phyloP scores from a whole-genome alignment of 2,113 vertebrate species.

The Ptilorrhoa leucosticta region DNA sequence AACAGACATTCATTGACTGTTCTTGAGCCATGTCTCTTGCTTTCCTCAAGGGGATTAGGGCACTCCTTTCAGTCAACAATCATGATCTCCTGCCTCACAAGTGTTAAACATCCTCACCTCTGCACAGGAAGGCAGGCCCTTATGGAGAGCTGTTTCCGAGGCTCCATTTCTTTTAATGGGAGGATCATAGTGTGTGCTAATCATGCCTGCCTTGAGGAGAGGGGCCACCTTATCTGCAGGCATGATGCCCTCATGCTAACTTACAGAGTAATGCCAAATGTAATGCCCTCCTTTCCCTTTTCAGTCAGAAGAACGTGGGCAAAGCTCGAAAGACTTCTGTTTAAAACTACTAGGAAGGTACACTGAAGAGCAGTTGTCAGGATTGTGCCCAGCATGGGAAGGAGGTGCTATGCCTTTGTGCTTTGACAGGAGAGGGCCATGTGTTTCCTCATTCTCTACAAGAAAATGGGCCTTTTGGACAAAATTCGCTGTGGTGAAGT shows the following conservation, averaged over 20 bases:
- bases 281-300: background rate
- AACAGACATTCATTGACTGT: background rate
- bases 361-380: background rate
- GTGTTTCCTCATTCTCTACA: background rate
- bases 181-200: fast-evolving
- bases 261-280: background rate
- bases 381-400: background rate
- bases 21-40: background rate
- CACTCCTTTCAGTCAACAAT: background rate
- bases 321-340: background rate
- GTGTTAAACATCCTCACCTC: background rate
- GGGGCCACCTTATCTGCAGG: background rate
- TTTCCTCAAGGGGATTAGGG: background rate
- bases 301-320: fast-evolving
- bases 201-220: background rate
- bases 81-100: background rate
- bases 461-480: background rate
- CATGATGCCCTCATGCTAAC: fast-evolving
- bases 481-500: background rate
- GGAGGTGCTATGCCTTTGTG: background rate
- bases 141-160: fast-evolving
- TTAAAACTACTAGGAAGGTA: background rate
- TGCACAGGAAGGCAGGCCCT: background rate
- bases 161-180: background rate
- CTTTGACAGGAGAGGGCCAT: background rate